Base-by-base conservation (phyloP, 2,797 vertebrate genomes). In the Intellagama lesueurii region DNA sequence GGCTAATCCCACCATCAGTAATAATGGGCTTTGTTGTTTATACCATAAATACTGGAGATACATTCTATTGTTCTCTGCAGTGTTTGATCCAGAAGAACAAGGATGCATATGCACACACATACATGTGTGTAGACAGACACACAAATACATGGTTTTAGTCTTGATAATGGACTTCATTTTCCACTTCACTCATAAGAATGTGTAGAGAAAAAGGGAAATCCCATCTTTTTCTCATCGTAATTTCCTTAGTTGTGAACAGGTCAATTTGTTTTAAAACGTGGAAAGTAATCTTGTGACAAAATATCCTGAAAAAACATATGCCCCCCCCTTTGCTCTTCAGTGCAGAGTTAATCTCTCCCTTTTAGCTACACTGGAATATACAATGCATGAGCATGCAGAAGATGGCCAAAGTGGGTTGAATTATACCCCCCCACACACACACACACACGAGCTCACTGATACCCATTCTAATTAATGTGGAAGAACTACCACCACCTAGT, bases 401-500 rank as follows among this genome's bases (percentile, higher is more conserved):
- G 14, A 30, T 56, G n/a, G 32, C 40, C 70, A 77, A 87, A 86
- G 49, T 26, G 56, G 73, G 60, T 26, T 66, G 40, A 28, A 4
- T 49, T 82, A 30, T 44, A 78, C 32, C 35, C n/a, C 79, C 7
- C 60, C 32, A 64, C 6, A 60, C 16, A 44, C 52, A 5, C 17
- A 47, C 28, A 47, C 24, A 26, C 6, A 35, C 30, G n/a, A 16
- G 19, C 32, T 56, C 9, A 40, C 49, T 72, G 19, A 77, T 78
- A 24, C 80, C 60, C 64, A 70, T 35, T 87, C 69, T 90, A 87
- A 87, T 87, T 86, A 90, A 60, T 83, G 22, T 56, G 83, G 88
- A 88, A 91, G 92, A 91, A 84, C 91, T 90, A 24, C 35, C 14
- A 81, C 69, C 40, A 89, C 72, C 72, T 90, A n/a, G 26, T 77